Evolutionary conservation across 1,140 invertebrate genomes (phyloP), one percentile per base, ranked within the genome.

Genomic region (Bombus turneri): DNA sequence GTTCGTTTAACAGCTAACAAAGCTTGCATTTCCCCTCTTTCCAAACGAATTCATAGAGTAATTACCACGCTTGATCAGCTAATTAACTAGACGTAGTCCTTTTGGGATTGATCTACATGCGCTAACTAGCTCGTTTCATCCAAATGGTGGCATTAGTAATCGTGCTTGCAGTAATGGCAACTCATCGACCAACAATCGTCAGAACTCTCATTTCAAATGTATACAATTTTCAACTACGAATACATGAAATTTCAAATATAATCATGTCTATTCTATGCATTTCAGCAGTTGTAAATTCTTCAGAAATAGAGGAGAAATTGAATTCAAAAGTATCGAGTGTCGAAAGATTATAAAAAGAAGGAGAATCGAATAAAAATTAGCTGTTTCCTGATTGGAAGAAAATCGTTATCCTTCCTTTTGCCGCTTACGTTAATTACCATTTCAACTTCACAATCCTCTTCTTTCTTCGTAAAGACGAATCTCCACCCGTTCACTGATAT

Each of bases 81-180:
- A 74, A 74, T 74, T 74, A 74, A 28, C n/a, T 47, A 34, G 72
- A 31, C 31, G 31, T 31, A 34, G 43, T 74, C n/a, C 41, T 53
- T 34, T 43, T 4, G 72, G 72, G 41, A 47, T 47, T 43, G 72
- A 12, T 6, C 72, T 22, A 74, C 31, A 31, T 74, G 3, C 6
- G 72, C 15, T 28, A 47, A 31, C 31, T 34, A 68, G 43, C 41
- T 47, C 39, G 41, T 73, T 73, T 43, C 13, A 18, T 39, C 15
- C n/a, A 18, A 53, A 74, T 22, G 43, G 47, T 74, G n/a, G n/a
- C 18, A 43, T 73, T n/a, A 43, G 41, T 43, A 34, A 74, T 47
- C n/a, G n/a, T 22, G 18, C 18, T 34, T 34, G 41, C 72, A 34
- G 43, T 37, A 74, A 31, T 53, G 47, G 47, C n/a, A 31, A 31